phyloP scores from a whole-genome alignment of 2,888 invertebrate genomes.

The Leptogaster cylindrica region DNA sequence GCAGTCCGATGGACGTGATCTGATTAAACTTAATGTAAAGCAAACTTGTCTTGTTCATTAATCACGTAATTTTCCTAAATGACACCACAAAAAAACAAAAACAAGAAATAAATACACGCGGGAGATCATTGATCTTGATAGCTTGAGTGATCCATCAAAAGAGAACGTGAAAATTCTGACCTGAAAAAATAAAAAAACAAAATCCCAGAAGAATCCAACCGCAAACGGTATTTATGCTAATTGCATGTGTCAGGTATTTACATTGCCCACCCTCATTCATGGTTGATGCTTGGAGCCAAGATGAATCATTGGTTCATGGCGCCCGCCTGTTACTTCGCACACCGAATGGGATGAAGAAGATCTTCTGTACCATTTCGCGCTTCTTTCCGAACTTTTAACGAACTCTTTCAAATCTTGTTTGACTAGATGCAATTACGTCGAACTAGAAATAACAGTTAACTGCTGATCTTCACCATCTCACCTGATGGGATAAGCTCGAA shows the following conservation, averaged over 20 bases:
- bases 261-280: slow-evolving; percentile 5
- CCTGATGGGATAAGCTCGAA: not conserved
- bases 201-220: too few species aligned
- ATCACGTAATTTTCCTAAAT: not conserved
- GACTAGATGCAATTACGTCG: slow-evolving; percentile 9
- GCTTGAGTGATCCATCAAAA: not conserved
- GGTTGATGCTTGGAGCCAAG: not conserved
- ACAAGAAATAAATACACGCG: not conserved
- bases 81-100: too few species aligned
- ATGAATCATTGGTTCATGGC: not conserved
- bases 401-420: slow-evolving; percentile 15
- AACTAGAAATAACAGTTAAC: slow-evolving; percentile 17
- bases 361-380: not conserved
- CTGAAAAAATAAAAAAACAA: not conserved
- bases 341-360: not conserved
- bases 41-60: not conserved
- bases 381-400: not conserved
- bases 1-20: too few species aligned
- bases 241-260: not conserved
- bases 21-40: too few species aligned
- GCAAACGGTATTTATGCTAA: slow-evolving; percentile 14
- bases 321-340: not conserved
- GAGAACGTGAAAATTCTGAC: not conserved
- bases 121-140: not conserved
- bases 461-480: not conserved